These are phyloP conservation scores for Agriotes lineatus DNA, from an alignment of 2,888 invertebrate genomes.

Conservation along the genomic window DNA sequence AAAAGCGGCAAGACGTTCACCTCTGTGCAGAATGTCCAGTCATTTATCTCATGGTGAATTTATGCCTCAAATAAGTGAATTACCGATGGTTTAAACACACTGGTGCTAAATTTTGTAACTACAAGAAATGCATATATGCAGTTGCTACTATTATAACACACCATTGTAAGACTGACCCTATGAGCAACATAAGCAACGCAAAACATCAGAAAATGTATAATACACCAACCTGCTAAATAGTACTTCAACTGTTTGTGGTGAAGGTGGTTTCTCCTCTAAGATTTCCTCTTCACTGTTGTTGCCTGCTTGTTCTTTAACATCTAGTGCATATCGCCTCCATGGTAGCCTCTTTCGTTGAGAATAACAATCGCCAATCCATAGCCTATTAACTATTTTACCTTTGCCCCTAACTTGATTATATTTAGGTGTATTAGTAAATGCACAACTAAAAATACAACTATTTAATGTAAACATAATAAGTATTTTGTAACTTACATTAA, in stretches of 20 bases:
- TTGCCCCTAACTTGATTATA: conserved; percentile 78
- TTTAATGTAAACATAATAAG: not conserved
- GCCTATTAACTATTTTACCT: conserved; percentile 75
- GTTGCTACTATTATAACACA: too few relatives aligned
- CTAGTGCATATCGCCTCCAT: conserved; percentile 75
- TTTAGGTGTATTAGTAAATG: conserved; percentile 91
- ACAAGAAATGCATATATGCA: too few relatives aligned
- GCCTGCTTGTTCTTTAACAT: conserved; percentile 63
- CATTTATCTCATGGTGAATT: too few relatives aligned
- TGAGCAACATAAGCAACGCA: too few relatives aligned
- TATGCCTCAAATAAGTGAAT: too few relatives aligned
- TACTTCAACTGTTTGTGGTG: conserved; percentile 27
- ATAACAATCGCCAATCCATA: conserved; percentile 82
- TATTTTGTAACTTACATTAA: conserved; percentile 76
- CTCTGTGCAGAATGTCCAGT: too few relatives aligned
- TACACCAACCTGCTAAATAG: conserved; percentile 5
- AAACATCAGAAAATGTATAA: too few relatives aligned
- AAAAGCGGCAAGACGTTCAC: too few relatives aligned
- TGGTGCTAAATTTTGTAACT: too few relatives aligned
- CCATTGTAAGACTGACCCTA: too few relatives aligned
- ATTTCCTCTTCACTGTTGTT: conserved; percentile 71
- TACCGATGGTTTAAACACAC: too few relatives aligned
- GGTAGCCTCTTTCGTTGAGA: conserved; percentile 72
- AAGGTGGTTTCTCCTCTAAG: conserved; percentile 59
- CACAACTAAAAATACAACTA: conserved; percentile 75